Base-by-base conservation (phyloP, 30 jellyfish, hydroid and myxozoan species). In the Clytia hemisphaerica region DNA sequence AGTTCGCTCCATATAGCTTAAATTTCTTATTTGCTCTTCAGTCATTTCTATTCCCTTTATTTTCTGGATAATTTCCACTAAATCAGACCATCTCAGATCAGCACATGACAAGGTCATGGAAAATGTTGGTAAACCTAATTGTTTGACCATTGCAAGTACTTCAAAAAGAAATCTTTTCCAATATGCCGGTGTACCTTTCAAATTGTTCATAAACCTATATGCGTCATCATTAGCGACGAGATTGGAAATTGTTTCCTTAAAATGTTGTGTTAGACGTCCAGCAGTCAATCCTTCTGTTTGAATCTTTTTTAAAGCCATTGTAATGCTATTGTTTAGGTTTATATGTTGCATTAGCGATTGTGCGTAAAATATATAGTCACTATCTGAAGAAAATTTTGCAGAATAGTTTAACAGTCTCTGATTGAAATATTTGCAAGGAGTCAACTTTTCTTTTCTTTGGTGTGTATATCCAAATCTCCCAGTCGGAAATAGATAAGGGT, bases 81-180 rank as follows among this genome's bases (percentile, higher is more conserved):
- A 44, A 9, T 71, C 83, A 71, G 50, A 30, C 83, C 75, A 71
- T 49, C 74, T 33, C 61, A 71, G 75, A 31, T 71, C 83, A 48
- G 83, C 83, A 53, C 73, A 71, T 31, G 83, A 68, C 54, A 68
- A 68, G 26, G 81, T 46, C 3, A 68, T 26, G 37, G 48, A 68
- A 21, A 45, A 68, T n/a, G 75, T 5, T 27, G 83, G 83, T 18
- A 57, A 24, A 2, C 83, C 83, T 53, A 48, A 53, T 62, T 71
- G 83, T 71, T 71, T 71, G 25, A 71, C 83, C 83, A 71, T 71
- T 4, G 83, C 83, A 32, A 71, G 57, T 24, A 71, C 83, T 19
- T 71, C 83, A 47, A 14, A 42, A 4, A 71, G 54, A 51, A 71
- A 49, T n/a, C 54, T 31, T 34, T 49, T 32, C 83, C 75, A 71